Evolutionary conservation across 2,797 vertebrate genomes (phyloP).

Genomic region (Eulemur mongoz): DNA sequence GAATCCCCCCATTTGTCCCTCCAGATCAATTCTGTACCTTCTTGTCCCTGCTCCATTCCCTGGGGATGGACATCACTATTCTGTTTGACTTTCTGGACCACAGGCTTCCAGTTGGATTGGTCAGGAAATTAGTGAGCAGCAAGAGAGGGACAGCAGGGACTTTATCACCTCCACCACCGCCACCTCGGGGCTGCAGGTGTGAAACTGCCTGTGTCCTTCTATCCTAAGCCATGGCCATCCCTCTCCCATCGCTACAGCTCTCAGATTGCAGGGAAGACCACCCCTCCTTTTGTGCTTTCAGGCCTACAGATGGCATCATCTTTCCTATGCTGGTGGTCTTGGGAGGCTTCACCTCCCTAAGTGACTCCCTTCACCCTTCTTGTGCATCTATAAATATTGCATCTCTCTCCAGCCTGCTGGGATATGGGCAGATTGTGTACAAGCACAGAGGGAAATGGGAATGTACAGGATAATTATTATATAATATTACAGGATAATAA

Average conservation of each 20-base stretch:
- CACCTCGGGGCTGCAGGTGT: not conserved
- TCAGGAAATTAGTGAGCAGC: not conserved
- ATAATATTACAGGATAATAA: too few species aligned
- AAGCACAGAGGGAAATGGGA: not conserved
- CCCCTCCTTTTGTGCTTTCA: not conserved
- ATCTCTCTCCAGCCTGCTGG: not conserved
- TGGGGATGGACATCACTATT: not conserved
- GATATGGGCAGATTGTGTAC: not conserved
- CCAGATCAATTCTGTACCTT: not conserved
- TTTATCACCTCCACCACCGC: rapidly evolving
- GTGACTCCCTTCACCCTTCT: not conserved
- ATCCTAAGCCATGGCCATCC: too few species aligned
- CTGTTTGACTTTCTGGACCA: not conserved
- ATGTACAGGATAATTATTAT: too few species aligned
- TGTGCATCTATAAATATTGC: not conserved
- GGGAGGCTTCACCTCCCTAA: not conserved
- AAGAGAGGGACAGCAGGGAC: not conserved
- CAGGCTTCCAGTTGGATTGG: not conserved
- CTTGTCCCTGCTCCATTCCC: not conserved
- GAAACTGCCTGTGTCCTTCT: too few species aligned
- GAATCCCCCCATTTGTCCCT: not conserved
- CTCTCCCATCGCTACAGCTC: not conserved
- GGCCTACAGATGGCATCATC: not conserved
- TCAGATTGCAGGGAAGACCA: rapidly evolving
- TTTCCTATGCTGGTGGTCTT: not conserved